Conservation (phyloP, 2,113 vertebrate species). For the Ptilonorhynchus violaceus region DNA sequence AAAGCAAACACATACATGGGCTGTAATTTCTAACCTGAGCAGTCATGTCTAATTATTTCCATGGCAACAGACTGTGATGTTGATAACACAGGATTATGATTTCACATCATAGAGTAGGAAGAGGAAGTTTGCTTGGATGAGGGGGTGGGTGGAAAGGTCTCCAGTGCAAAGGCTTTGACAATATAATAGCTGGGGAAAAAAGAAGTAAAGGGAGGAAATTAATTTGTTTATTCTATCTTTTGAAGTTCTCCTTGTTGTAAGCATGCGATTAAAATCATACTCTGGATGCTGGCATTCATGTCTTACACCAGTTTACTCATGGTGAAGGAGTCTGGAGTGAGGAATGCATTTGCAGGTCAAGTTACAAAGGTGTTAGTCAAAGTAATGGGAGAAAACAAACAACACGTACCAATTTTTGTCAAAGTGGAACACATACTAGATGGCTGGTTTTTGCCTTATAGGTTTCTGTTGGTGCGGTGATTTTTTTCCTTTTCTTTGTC, state of each 20-base stretch:
- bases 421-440: not conserved
- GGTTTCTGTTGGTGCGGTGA: accelerated
- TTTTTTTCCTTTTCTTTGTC: not conserved
- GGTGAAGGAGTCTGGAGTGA: not conserved
- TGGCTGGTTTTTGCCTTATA: not conserved
- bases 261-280: not conserved
- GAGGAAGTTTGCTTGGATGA: slow-evolving; percentile 36
- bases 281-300: not conserved
- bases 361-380: not conserved
- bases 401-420: not conserved
- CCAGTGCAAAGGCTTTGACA: not conserved
- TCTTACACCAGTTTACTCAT: not conserved
- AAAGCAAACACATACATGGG: not conserved
- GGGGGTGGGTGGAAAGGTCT: slow-evolving; percentile 20
- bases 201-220: not conserved
- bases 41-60: slow-evolving; percentile 54
- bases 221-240: slow-evolving; percentile 2
- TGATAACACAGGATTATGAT: slow-evolving; percentile 31
- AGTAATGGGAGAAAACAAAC: not conserved
- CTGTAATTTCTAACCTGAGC: slow-evolving; percentile 43
- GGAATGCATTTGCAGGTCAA: not conserved
- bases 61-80: slow-evolving; percentile 22
- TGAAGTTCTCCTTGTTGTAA: not conserved
- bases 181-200: not conserved
- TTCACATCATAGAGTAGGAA: not conserved